phyloP scores from a whole-genome alignment of 2,888 invertebrate genomes.

The Leptura quadrifasciata region DNA sequence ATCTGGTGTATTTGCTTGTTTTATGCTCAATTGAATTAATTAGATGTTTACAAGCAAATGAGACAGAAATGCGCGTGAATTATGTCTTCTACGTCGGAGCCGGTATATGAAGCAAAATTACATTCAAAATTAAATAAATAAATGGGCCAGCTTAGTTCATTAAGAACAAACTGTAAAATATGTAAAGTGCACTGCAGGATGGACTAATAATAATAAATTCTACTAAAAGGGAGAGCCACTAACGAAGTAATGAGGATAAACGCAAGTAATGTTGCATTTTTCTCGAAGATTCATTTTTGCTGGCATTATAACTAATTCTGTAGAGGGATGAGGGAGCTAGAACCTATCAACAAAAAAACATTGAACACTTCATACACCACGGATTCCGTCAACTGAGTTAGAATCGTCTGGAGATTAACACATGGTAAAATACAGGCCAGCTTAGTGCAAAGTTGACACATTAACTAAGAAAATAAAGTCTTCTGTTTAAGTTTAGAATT shows the following conservation, averaged over 20 bases:
- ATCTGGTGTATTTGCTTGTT: constrained; percentile 30
- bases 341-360: too few relatives aligned
- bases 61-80: constrained; percentile 19
- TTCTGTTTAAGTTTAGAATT: too few relatives aligned
- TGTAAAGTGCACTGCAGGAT: neutral
- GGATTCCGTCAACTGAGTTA: too few relatives aligned
- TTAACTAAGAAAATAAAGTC: too few relatives aligned
- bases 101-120: constrained; percentile 7
- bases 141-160: neutral
- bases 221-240: neutral
- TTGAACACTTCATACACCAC: too few relatives aligned
- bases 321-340: too few relatives aligned
- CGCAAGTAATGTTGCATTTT: neutral
- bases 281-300: too few relatives aligned
- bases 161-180: constrained; percentile 7
- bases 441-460: too few relatives aligned
- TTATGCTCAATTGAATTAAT: constrained; percentile 30
- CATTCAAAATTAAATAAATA: constrained; percentile 9
- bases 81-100: constrained; percentile 19
- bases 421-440: too few relatives aligned
- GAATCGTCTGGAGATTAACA: too few relatives aligned
- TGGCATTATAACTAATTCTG: too few relatives aligned
- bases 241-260: neutral
- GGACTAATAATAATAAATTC: neutral
- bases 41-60: constrained; percentile 25